phyloP scores from a whole-genome alignment of 2,888 invertebrate genomes.

The Orthosia gothica region DNA sequence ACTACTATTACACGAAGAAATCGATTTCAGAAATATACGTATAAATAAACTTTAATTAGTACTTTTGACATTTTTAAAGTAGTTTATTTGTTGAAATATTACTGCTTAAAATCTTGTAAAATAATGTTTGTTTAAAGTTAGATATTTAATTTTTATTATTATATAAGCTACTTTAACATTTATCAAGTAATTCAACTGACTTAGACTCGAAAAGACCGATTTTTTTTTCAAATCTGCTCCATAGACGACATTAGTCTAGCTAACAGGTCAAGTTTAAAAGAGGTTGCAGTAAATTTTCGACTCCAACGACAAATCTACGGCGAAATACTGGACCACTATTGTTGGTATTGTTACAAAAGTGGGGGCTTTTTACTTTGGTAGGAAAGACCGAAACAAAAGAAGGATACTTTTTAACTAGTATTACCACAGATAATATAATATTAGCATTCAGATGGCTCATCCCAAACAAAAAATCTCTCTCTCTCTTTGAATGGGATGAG shows the following conservation, averaged over 20 bases:
- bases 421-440: no score
- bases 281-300: constrained; percentile 86
- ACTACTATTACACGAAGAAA: no score
- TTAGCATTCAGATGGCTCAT: no score
- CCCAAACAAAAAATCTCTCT: no score
- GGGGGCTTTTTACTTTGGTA: constrained; percentile 64
- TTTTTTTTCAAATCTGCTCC: constrained; percentile 63
- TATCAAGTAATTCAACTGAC: no score
- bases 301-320: constrained; percentile 82
- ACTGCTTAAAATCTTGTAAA: neutral
- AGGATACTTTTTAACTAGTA: constrained; percentile 32
- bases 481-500: no score
- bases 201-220: neutral
- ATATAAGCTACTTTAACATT: no score
- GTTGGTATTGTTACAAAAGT: constrained; percentile 79
- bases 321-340: constrained; percentile 81
- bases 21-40: no score
- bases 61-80: no score
- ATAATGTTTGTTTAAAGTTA: neutral
- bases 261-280: constrained; percentile 86
- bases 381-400: constrained; percentile 48
- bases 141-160: neutral
- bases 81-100: no score
- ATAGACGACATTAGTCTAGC: constrained; percentile 64
- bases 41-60: no score